Percentiles rank a stretch among this genome's conserved stretches.
These are phyloP conservation scores for Mythimna impura DNA, from an alignment of 2,888 invertebrate species.

Conservation along the genomic window DNA sequence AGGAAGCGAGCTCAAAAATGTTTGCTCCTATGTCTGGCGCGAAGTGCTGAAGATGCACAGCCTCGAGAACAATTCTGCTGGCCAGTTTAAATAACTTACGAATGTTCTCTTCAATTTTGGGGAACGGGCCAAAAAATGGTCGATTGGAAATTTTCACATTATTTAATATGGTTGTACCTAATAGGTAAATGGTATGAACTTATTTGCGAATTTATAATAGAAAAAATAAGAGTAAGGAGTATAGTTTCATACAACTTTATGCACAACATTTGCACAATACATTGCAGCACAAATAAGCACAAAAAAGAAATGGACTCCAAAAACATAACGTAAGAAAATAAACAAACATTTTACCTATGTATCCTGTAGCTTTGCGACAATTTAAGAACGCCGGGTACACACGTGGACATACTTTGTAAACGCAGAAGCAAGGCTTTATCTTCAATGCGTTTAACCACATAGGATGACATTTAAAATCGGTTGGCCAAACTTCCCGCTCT, in stretches of 20 bases:
- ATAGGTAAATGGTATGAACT: background rate
- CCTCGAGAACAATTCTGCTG: background rate
- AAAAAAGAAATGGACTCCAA: conserved; percentile 73
- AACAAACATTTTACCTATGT: conserved; percentile 48
- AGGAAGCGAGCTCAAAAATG: too few species aligned
- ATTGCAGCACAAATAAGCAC: conserved; percentile 65
- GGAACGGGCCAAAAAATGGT: background rate
- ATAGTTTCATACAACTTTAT: background rate
- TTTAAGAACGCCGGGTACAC: conserved; percentile 66
- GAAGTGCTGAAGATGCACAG: background rate
- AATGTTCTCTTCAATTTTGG: background rate
- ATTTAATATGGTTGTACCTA: background rate
- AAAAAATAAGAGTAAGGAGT: background rate
- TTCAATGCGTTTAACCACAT: conserved; percentile 34
- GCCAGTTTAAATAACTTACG: background rate
- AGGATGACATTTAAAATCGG: conserved; percentile 18
- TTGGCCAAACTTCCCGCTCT: conserved; percentile 42
- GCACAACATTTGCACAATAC: background rate
- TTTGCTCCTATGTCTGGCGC: background rate
- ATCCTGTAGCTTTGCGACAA: conserved; percentile 56
- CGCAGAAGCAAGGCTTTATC: conserved; percentile 32
- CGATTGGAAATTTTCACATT: background rate
- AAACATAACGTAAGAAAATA: conserved; percentile 67
- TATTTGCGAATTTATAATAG: background rate
- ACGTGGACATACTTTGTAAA: conserved; percentile 58